A percentile compares a stretch with the other conserved stretches of the same genome.
These are phyloP conservation scores for Pilophorus perplexus DNA, from an alignment of 2,888 invertebrate genomes.

Conservation along the genomic window DNA sequence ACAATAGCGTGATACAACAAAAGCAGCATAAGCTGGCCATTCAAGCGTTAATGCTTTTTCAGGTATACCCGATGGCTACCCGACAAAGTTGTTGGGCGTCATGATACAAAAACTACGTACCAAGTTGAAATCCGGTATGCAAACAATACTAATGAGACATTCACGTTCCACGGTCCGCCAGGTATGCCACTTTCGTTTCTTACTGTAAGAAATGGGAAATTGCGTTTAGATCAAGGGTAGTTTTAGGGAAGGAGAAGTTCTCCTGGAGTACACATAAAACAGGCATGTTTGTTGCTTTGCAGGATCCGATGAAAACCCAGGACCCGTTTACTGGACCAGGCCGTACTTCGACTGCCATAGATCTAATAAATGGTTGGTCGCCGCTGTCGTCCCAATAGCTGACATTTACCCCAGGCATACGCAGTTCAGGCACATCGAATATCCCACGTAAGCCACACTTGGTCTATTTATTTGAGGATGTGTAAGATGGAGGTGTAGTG, in stretches of 20 bases:
- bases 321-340: slow-evolving; percentile 89
- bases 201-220: slow-evolving; percentile 20
- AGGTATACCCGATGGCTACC: slow-evolving; percentile 88
- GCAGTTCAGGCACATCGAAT: slow-evolving; percentile 87
- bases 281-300: slow-evolving; percentile 6
- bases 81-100: slow-evolving; percentile 71
- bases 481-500: neutral
- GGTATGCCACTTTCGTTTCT: slow-evolving; percentile 53
- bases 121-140: slow-evolving; percentile 91
- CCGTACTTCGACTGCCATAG: slow-evolving; percentile 96
- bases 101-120: slow-evolving; percentile 89
- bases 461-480: neutral
- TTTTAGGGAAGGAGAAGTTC: neutral
- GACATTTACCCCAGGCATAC: slow-evolving; percentile 94
- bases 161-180: slow-evolving; percentile 90
- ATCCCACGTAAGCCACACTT: slow-evolving; percentile 71
- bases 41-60: too few species aligned
- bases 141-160: slow-evolving; percentile 93
- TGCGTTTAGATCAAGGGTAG: neutral
- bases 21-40: too few species aligned
- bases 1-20: too few species aligned
- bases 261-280: too few species aligned
- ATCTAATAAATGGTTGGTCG: slow-evolving; percentile 93
- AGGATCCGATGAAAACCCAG: slow-evolving; percentile 83
- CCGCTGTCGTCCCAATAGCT: slow-evolving; percentile 89